Conservation (phyloP, 1,140 invertebrate genomes). For the Onthophagus taurus region DNA sequence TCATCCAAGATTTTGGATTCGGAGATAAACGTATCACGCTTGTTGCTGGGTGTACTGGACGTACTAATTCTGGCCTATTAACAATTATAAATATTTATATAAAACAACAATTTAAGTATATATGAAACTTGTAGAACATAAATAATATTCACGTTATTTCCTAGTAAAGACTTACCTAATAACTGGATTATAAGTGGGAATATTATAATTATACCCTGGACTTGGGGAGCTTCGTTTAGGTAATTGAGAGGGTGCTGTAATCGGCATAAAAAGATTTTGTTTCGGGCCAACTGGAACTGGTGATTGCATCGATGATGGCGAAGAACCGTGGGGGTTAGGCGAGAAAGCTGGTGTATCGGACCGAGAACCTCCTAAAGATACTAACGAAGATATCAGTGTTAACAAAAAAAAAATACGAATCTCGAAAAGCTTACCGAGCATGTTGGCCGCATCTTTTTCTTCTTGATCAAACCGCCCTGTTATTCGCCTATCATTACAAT, state of each 20-base stretch:
- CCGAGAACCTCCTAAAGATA: slow-evolving; percentile 84
- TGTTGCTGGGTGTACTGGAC: slow-evolving; percentile 48
- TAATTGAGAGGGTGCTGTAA: slow-evolving; percentile 49
- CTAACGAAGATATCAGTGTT: slow-evolving; percentile 39
- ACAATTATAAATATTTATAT: too few species aligned
- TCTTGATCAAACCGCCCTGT: slow-evolving; percentile 79
- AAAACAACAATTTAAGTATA: too few species aligned
- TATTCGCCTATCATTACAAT: slow-evolving; percentile 58
- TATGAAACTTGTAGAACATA: too few species aligned
- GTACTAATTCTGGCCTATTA: slow-evolving; percentile 46
- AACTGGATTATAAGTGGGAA: slow-evolving; percentile 41
- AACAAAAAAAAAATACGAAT: background rate
- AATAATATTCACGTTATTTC: background rate
- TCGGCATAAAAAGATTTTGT: slow-evolving; percentile 80
- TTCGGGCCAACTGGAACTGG: slow-evolving; percentile 52
- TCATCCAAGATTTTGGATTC: slow-evolving; percentile 33
- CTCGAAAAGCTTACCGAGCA: slow-evolving; percentile 59
- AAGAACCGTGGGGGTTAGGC: slow-evolving; percentile 58
- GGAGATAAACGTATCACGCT: slow-evolving; percentile 77
- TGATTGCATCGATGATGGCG: slow-evolving; percentile 55
- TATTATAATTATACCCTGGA: slow-evolving; percentile 15
- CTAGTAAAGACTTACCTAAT: slow-evolving; percentile 49
- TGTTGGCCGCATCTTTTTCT: slow-evolving; percentile 93
- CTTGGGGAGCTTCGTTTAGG: slow-evolving; percentile 28
- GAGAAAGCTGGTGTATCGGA: slow-evolving; percentile 82